Evolutionary conservation across 2,113 vertebrate species (phyloP).

Genomic region (Clarias macrocephalus): DNA sequence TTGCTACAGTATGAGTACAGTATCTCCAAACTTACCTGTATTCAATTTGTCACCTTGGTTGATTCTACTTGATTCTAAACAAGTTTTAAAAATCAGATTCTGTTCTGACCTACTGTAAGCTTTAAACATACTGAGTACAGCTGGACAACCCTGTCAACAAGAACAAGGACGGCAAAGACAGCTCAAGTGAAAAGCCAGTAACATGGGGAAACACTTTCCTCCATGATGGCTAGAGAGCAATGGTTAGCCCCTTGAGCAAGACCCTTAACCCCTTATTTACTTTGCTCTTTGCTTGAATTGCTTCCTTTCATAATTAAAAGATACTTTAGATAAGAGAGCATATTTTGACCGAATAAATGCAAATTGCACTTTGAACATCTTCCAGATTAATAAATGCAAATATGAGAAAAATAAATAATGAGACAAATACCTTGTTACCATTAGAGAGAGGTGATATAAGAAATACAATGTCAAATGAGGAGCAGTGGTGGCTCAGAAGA

Average conservation of each 20-base stretch:
- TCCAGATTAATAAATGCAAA: background rate
- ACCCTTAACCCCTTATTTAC: constrained; percentile 16
- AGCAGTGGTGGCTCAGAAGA: no score
- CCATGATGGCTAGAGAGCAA: background rate
- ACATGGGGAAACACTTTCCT: background rate
- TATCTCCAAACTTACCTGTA: background rate
- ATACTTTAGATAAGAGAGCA: background rate
- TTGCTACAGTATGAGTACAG: no score
- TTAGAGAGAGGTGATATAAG: background rate
- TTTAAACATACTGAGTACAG: background rate
- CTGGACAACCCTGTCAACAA: background rate
- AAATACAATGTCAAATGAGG: background rate
- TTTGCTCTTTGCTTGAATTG: background rate
- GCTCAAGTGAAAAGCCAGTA: background rate
- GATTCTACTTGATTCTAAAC: background rate
- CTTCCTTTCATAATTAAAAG: constrained; percentile 1
- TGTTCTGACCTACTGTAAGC: background rate
- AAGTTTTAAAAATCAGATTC: background rate
- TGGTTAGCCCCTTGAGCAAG: constrained; percentile 3
- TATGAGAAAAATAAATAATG: background rate
- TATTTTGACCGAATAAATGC: background rate
- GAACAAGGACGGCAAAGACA: background rate
- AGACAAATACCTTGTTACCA: background rate
- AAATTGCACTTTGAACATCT: background rate
- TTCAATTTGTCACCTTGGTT: background rate